Evolutionary conservation across 2,113 vertebrate species (phyloP), one percentile per base, ranked within the genome.

Genomic region (Verasper variegatus): DNA sequence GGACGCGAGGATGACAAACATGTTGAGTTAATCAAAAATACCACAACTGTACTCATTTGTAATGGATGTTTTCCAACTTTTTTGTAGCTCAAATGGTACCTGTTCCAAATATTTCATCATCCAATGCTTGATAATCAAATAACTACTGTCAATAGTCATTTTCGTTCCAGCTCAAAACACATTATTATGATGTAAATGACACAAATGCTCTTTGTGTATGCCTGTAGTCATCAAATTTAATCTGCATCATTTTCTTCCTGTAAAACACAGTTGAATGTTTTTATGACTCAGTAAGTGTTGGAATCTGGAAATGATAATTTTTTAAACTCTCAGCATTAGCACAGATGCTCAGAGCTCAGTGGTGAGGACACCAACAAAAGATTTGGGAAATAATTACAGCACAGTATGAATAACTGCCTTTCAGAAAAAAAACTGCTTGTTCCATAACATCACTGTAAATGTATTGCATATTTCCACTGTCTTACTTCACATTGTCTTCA

Each of bases 301-400:
- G 21, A 69, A 78, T 88, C 60, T 75, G 79, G 78, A 84, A 85
- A 67, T 31, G 11, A 63, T 74, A 14, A 65, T 72, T 74, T 47
- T 51, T 51, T 13, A 4, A 27, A 63, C 76, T 64, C 24, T 26
- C 51, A 23, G 0, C 35, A 66, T 76, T 82, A 61, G 71, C 84
- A 78, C 68, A 80, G 66, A 80, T 78, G 82, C 66, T 51, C 47
- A 18, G 47, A 74, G 67, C 54, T 73, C 20, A 4, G 52, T 75
- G 49, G 54, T 18, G 13, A 63, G 45, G n/a, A 49, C 71, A 62
- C 74, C 56, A 80, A 75, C 65, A 74, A 71, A 69, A 64, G 17
- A 64, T 76, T 69, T 72, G 15, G 79, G 83, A 87, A 83, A 86
- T 80, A 80, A 78, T 82, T 79, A 84, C 78, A 71, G 18, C 56